A percentile compares a stretch with the other conserved stretches of the same genome.
Evolutionary conservation across 1,140 invertebrate species (phyloP).

Genomic region (Lucilia cuprina): DNA sequence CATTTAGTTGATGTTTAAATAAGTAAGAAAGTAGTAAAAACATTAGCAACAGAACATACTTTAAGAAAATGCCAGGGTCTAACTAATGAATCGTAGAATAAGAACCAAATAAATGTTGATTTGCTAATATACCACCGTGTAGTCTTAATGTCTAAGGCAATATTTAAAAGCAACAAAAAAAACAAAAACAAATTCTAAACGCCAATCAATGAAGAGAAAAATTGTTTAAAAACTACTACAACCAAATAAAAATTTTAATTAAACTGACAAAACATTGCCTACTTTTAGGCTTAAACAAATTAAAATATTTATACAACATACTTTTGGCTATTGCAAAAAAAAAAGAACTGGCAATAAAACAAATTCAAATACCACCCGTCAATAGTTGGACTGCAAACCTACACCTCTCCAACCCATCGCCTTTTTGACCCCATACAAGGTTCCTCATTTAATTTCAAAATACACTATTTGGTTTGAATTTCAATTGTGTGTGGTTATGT

Average conservation of each 20-base stretch:
- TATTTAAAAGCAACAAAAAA: too few species aligned
- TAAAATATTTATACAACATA: slow-evolving; percentile 18
- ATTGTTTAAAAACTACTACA: neutral
- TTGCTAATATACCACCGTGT: neutral
- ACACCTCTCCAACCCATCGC: neutral
- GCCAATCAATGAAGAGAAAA: neutral
- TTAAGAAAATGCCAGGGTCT: neutral
- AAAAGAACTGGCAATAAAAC: neutral
- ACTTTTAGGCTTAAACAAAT: slow-evolving; percentile 7
- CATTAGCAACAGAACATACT: neutral
- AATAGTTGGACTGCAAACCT: neutral
- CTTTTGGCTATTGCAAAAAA: neutral
- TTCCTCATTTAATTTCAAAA: neutral
- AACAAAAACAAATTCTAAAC: neutral
- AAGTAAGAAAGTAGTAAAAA: neutral
- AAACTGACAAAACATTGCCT: neutral
- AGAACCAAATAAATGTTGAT: neutral
- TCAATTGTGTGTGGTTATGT: neutral
- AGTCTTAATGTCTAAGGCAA: neutral
- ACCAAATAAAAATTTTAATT: neutral
- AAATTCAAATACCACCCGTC: neutral
- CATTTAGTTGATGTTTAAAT: neutral
- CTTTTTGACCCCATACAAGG: neutral
- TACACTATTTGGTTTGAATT: neutral
- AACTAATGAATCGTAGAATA: neutral